Percentiles rank a stretch among this genome's conserved stretches.
phyloP scores from a whole-genome alignment of 2,113 vertebrate genomes.

The Misgurnus mizolepis region DNA sequence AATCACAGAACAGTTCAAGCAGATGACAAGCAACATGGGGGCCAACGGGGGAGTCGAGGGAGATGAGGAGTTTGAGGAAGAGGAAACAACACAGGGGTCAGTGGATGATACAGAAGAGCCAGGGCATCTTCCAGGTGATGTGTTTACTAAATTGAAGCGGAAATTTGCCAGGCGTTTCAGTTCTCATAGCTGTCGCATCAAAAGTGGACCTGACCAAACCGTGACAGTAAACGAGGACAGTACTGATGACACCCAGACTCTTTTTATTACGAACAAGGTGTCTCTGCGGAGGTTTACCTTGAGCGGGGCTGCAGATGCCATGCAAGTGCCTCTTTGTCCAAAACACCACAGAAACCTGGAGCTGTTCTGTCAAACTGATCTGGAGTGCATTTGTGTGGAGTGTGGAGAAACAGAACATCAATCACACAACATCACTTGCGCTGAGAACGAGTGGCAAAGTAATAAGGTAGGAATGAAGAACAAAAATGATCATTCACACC shows the following conservation, averaged over 20 bases:
- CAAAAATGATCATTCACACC: no score
- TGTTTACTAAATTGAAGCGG: conserved; percentile 58
- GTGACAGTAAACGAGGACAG: neutral
- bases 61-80: neutral
- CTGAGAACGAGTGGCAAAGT: conserved; percentile 63
- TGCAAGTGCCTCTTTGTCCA: conserved; percentile 53
- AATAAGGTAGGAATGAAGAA: conserved; percentile 59
- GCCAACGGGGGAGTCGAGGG: neutral
- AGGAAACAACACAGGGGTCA: conserved; percentile 20
- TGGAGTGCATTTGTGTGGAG: conserved; percentile 64
- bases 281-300: conserved; percentile 64
- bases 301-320: conserved; percentile 47
- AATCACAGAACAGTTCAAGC: conserved; percentile 73
- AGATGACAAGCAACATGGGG: conserved; percentile 42
- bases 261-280: neutral
- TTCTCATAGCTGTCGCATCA: neutral
- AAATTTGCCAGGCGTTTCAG: conserved; percentile 39
- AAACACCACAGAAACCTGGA: conserved; percentile 53
- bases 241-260: neutral
- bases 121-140: neutral
- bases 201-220: neutral
- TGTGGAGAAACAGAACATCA: conserved; percentile 62
- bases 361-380: conserved; percentile 66
- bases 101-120: conserved; percentile 6
- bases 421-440: conserved; percentile 58